Percentiles rank a stretch among this genome's conserved stretches.
These are phyloP conservation scores for Drosophila incognita DNA, from an alignment of 2,888 invertebrate genomes.

Conservation along the genomic window DNA sequence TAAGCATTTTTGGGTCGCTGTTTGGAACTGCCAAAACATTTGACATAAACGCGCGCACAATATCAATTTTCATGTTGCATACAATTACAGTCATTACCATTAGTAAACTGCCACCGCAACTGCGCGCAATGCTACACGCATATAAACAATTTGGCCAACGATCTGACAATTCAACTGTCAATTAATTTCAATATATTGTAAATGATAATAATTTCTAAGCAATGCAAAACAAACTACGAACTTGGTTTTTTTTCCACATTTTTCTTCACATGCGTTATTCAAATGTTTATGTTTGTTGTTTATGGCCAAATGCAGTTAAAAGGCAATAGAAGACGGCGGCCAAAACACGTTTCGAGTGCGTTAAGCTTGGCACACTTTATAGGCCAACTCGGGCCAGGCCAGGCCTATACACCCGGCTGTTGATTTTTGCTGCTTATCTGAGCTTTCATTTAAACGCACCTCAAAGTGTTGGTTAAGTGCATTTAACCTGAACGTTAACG, in stretches of 20 bases:
- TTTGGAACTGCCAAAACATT: constrained; percentile 71
- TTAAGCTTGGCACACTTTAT: constrained; percentile 59
- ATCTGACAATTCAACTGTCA: constrained; percentile 81
- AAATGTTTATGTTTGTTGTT: constrained; percentile 76
- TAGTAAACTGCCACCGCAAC: constrained; percentile 73
- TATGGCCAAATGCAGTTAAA: constrained; percentile 73
- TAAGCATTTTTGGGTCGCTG: constrained; percentile 59
- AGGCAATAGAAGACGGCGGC: constrained; percentile 26
- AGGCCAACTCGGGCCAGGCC: constrained; percentile 14
- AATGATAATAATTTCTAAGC: constrained; percentile 77
- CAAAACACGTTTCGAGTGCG: constrained; percentile 62
- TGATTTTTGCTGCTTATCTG: constrained; percentile 58
- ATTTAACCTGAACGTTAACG: constrained; percentile 79
- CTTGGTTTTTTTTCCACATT: not conserved
- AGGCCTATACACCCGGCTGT: constrained; percentile 12
- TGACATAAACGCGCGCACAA: constrained; percentile 76
- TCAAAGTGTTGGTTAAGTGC: constrained; percentile 81
- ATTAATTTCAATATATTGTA: constrained; percentile 82
- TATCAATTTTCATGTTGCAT: constrained; percentile 77
- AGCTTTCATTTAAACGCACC: constrained; percentile 73
- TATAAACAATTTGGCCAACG: constrained; percentile 75
- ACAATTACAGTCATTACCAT: constrained; percentile 82
- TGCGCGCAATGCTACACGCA: constrained; percentile 12
- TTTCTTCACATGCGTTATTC: constrained; percentile 35
- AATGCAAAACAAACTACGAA: constrained; percentile 18